Conservation (phyloP, 2,888 invertebrate species). For the Rhagonycha fulva region DNA sequence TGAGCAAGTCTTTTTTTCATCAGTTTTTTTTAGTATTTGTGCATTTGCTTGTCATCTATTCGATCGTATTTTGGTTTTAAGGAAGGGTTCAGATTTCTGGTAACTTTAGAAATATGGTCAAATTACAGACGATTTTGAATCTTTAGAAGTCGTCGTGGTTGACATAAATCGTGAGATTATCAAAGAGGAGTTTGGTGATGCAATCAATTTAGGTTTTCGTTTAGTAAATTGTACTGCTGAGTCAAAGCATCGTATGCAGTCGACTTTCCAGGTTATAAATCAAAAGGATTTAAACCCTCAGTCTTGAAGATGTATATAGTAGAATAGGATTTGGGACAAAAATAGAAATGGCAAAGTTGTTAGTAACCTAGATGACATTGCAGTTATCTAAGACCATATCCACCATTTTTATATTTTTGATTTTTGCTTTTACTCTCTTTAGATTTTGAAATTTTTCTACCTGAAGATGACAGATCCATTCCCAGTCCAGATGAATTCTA, state of each 20-base stretch:
- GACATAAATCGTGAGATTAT: slow-evolving; percentile 56
- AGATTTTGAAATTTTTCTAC: too few species aligned
- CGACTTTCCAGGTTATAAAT: slow-evolving; percentile 80
- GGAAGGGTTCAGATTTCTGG: slow-evolving; percentile 63
- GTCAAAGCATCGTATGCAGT: slow-evolving; percentile 86
- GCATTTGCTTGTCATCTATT: slow-evolving; percentile 66
- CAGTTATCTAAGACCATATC: slow-evolving; percentile 29
- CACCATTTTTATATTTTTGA: slow-evolving; percentile 53
- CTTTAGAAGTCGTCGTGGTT: slow-evolving; percentile 53
- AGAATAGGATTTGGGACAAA: slow-evolving; percentile 92
- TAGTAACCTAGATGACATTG: slow-evolving; percentile 47
- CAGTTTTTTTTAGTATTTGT: slow-evolving; percentile 52
- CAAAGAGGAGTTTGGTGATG: slow-evolving; percentile 56
- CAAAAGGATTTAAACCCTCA: slow-evolving; percentile 86
- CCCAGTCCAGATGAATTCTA: too few species aligned
- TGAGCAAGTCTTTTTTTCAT: slow-evolving; percentile 49
- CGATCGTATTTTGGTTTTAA: slow-evolving; percentile 58
- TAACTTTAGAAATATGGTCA: slow-evolving; percentile 63
- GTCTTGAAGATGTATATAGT: slow-evolving; percentile 86
- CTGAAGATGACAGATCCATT: too few species aligned
- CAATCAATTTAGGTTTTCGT: slow-evolving; percentile 65
- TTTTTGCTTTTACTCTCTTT: slow-evolving; percentile 52
- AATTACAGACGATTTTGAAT: slow-evolving; percentile 56
- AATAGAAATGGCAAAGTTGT: slow-evolving; percentile 84
- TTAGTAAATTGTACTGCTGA: slow-evolving; percentile 74